These are phyloP conservation scores for Drosophila pandora DNA, from an alignment of 1,140 invertebrate genomes.

Conservation along the genomic window DNA sequence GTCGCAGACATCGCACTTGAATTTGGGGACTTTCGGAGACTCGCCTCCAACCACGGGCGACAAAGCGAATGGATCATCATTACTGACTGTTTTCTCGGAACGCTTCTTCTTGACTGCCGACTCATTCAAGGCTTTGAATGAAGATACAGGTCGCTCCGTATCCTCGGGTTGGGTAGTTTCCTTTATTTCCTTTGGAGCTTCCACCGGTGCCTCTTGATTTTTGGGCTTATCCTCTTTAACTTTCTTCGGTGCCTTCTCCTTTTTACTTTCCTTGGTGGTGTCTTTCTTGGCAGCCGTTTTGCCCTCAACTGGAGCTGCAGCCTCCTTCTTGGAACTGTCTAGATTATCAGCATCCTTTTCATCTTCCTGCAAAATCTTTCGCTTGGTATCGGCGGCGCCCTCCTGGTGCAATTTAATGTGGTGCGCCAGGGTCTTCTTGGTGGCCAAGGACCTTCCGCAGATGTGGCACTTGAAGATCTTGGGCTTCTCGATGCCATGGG, in stretches of 20 bases:
- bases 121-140: neutral
- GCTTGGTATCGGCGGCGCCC: neutral
- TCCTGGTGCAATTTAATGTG: slow-evolving; percentile 25
- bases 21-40: neutral
- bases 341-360: neutral
- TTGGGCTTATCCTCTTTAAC: neutral
- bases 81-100: neutral
- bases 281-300: neutral
- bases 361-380: neutral
- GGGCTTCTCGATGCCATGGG: slow-evolving; percentile 10
- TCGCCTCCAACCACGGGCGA: neutral
- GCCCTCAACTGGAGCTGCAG: neutral
- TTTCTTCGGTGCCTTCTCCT: neutral
- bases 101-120: neutral
- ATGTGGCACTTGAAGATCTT: slow-evolving; percentile 38
- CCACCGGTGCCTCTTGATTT: neutral
- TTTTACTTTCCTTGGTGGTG: neutral
- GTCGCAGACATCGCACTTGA: slow-evolving; percentile 21
- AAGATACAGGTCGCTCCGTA: neutral
- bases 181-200: too few species aligned
- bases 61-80: neutral
- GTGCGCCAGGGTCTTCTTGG: slow-evolving; percentile 8
- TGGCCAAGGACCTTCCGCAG: slow-evolving; percentile 7
- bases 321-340: neutral
- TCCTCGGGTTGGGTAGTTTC: neutral